Evolutionary conservation across 1,140 invertebrate species (phyloP).

Genomic region (Akabosia matsudoensis): DNA sequence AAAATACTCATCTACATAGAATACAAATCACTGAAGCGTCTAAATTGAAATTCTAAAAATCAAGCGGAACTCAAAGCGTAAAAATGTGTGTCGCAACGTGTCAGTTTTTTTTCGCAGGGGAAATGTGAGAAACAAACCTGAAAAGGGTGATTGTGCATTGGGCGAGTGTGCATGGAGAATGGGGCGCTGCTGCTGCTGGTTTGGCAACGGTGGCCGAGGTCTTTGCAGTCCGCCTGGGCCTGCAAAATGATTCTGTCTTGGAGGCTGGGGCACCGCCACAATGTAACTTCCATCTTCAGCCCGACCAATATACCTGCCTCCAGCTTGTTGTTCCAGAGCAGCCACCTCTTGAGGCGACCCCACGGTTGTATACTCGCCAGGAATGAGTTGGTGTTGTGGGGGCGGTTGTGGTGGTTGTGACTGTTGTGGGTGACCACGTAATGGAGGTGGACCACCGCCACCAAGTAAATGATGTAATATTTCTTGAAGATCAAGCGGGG

Average conservation of each 20-base stretch:
- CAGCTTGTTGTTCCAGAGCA: constrained; percentile 39
- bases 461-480: constrained; percentile 42
- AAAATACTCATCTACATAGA: too few species aligned
- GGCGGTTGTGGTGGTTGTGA: not conserved
- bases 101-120: not conserved
- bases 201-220: constrained; percentile 13
- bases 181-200: not conserved
- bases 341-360: constrained; percentile 31
- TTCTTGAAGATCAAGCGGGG: constrained; percentile 42
- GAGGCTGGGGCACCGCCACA: constrained; percentile 37
- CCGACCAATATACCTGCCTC: constrained; percentile 44
- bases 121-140: constrained; percentile 27
- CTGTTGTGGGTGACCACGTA: not conserved
- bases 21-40: too few species aligned
- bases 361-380: constrained; percentile 41
- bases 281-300: constrained; percentile 43
- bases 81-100: too few species aligned
- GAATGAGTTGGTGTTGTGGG: constrained; percentile 8
- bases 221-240: not conserved
- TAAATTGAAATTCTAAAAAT: too few species aligned
- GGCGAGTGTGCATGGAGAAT: not conserved
- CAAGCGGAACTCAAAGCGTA: too few species aligned
- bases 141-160: constrained; percentile 23
- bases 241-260: not conserved
- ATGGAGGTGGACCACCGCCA: not conserved